Evolutionary conservation across 2,888 invertebrate genomes (phyloP).

Genomic region (Saturnia pavonia): DNA sequence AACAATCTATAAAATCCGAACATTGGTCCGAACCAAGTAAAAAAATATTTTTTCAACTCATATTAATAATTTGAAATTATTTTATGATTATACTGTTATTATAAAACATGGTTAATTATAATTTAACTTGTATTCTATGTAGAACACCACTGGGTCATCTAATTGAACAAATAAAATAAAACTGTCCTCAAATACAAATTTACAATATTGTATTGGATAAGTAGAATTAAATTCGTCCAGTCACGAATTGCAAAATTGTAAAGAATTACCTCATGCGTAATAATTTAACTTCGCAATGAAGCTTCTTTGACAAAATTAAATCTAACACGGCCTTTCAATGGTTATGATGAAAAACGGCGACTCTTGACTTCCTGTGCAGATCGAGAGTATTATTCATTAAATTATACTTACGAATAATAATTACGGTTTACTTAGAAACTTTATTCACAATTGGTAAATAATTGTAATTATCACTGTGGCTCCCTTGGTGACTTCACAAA

Average conservation of each 20-base stretch:
- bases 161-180: conserved; percentile 1
- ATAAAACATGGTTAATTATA: conserved; percentile 22
- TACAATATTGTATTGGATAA: conserved; percentile 42
- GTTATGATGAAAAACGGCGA: conserved; percentile 52
- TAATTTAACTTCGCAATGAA: conserved; percentile 69
- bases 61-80: background rate
- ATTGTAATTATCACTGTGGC: conserved; percentile 76
- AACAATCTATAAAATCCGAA: background rate
- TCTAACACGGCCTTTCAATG: conserved; percentile 53
- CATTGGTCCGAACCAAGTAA: background rate
- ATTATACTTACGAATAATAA: conserved; percentile 73
- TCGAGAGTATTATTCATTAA: conserved; percentile 67
- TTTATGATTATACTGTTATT: background rate
- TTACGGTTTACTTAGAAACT: conserved; percentile 68
- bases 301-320: conserved; percentile 61
- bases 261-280: conserved; percentile 67
- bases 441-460: conserved; percentile 78
- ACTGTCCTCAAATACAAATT: conserved; percentile 34
- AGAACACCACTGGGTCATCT: background rate
- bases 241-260: conserved; percentile 61
- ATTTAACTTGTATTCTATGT: conserved; percentile 34
- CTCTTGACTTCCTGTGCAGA: conserved; percentile 58
- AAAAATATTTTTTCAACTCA: background rate
- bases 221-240: conserved; percentile 50
- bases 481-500: conserved; percentile 74